A percentile compares a stretch with the other conserved stretches of the same genome.
Evolutionary conservation across 2,113 vertebrate species (phyloP).

Genomic region (Nannospalax galili): DNA sequence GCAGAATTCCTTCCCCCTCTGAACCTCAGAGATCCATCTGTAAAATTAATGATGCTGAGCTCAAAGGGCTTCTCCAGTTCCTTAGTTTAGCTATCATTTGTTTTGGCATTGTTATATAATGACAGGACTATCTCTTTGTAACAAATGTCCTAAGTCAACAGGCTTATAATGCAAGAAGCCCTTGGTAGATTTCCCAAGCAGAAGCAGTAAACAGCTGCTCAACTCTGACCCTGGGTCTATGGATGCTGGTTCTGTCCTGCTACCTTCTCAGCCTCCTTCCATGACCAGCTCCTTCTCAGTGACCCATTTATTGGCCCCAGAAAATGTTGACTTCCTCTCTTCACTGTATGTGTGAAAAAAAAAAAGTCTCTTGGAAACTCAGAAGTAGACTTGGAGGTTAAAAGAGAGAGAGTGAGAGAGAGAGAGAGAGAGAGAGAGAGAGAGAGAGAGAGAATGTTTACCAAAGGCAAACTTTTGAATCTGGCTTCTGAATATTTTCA

Average conservation of each 20-base stretch:
- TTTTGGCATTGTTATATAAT: background rate
- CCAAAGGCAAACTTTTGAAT: slow-evolving; percentile 28
- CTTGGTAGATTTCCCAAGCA: background rate
- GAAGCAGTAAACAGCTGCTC: background rate
- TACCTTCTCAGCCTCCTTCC: background rate
- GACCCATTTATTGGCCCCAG: background rate
- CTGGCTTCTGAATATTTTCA: background rate
- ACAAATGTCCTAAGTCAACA: background rate
- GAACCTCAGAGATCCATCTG: background rate
- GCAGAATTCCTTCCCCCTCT: background rate
- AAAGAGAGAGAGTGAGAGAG: no score
- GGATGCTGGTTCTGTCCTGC: background rate
- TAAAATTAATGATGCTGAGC: background rate
- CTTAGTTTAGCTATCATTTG: background rate
- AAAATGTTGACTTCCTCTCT: background rate
- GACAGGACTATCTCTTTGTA: background rate
- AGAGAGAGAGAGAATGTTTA: no score
- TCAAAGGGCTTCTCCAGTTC: background rate
- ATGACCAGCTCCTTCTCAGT: background rate
- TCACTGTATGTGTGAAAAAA: background rate
- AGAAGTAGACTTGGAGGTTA: background rate
- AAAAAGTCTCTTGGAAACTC: background rate
- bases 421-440: no score
- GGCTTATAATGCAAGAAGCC: background rate
- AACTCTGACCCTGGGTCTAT: background rate